Evolutionary conservation across 1,140 invertebrate genomes (phyloP).

Genomic region (Colletes gigas): DNA sequence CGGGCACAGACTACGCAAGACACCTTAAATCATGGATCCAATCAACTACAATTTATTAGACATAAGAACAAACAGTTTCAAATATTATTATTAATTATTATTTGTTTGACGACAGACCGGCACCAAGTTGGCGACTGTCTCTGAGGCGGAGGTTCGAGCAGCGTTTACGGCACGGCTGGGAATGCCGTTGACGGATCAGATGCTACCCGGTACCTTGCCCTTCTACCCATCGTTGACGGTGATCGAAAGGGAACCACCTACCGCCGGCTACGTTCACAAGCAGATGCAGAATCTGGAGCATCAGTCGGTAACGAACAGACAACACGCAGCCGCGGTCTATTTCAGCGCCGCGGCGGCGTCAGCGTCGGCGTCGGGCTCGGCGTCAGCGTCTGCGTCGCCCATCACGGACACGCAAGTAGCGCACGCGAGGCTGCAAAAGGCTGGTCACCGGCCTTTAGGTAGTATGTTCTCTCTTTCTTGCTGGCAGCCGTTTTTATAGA

Average conservation of each 20-base stretch:
- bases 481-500: conserved; percentile 55
- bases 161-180: conserved; percentile 87
- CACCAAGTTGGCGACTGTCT: conserved; percentile 84
- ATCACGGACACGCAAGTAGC: conserved; percentile 86
- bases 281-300: conserved; percentile 84
- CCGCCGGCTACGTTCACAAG: conserved; percentile 81
- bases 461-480: conserved; percentile 79
- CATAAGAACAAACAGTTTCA: no score
- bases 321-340: conserved; percentile 43
- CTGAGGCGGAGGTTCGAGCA: conserved; percentile 90
- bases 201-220: conserved; percentile 87
- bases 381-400: conserved; percentile 75
- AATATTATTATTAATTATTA: no score
- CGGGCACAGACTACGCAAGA: no score
- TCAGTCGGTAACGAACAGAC: conserved; percentile 59
- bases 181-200: conserved; percentile 87
- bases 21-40: no score
- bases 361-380: conserved; percentile 48
- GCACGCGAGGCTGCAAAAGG: conserved; percentile 88
- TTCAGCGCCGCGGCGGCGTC: conserved; percentile 19
- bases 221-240: conserved; percentile 88
- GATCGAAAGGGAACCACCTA: conserved; percentile 80
- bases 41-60: no score
- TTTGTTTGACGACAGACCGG: conserved; percentile 71
- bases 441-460: conserved; percentile 90